Evolutionary conservation across 2,797 vertebrate species (phyloP).

Genomic region (Gymnoscopelus braueri): DNA sequence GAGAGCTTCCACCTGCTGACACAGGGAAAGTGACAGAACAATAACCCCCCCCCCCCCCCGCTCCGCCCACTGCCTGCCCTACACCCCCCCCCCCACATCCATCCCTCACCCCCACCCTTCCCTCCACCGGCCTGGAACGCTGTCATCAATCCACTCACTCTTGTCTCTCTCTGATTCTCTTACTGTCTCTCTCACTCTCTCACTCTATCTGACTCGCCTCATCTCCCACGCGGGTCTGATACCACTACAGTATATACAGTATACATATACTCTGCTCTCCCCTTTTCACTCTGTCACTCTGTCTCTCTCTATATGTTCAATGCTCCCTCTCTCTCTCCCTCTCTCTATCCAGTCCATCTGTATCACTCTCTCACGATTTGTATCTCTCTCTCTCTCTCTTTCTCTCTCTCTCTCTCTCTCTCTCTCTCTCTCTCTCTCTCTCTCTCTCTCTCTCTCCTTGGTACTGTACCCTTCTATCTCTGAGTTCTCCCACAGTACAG

Average conservation of each 20-base stretch:
- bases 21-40: constrained; percentile 98
- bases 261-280: constrained; percentile 12
- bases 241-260: constrained; percentile 42
- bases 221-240: constrained; percentile 53
- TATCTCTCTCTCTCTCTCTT: constrained; percentile 2
- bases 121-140: constrained; percentile 75
- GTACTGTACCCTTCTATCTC: constrained; percentile 54
- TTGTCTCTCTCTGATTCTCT: constrained; percentile 18
- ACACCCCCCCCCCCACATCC: constrained; percentile 16
- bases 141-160: constrained; percentile 84
- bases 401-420: constrained; percentile 32
- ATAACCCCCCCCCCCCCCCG: constrained; percentile 81
- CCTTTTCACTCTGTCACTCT: constrained; percentile 29
- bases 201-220: constrained; percentile 40
- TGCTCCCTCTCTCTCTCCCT: constrained; percentile 31
- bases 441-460: constrained; percentile 12
- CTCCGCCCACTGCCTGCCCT: constrained; percentile 22
- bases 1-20: constrained; percentile 98
- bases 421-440: constrained; percentile 36
- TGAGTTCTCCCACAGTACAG: constrained; percentile 51
- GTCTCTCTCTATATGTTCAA: background rate
- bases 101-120: constrained; percentile 16
- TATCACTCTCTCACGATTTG: background rate
- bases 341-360: constrained; percentile 5
- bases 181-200: constrained; percentile 32